Evolutionary conservation across 2,888 invertebrate species (phyloP).

Genomic region (Adela reaumurella): DNA sequence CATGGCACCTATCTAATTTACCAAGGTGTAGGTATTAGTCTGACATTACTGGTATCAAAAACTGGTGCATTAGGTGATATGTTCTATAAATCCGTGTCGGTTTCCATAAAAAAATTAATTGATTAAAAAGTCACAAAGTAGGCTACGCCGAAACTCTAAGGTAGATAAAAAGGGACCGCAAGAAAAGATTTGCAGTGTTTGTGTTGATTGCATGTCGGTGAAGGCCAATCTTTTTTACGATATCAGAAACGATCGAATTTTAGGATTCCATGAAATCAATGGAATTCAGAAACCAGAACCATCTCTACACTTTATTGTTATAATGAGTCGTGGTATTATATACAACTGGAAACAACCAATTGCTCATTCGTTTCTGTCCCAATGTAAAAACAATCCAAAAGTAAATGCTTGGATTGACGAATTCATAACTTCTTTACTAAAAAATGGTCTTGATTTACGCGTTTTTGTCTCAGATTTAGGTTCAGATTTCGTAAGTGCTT

Average conservation of each 20-base stretch:
- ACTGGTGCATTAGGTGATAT: too few species aligned
- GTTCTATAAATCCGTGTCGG: too few species aligned
- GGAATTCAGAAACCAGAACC: conserved; percentile 10
- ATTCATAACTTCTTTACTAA: not conserved
- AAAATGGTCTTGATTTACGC: conserved; percentile 1
- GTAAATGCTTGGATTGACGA: conserved; percentile 3
- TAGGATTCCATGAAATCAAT: conserved; percentile 1
- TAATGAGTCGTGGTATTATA: not conserved
- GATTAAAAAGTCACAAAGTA: conserved; percentile 1
- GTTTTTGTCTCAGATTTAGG: conserved; percentile 1
- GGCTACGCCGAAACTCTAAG: conserved; percentile 7
- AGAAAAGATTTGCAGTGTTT: conserved; percentile 3
- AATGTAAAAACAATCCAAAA: conserved; percentile 1
- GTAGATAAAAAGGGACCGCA: conserved; percentile 11
- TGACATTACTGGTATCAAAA: too few species aligned
- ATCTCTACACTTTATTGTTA: conserved; percentile 10
- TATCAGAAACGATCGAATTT: conserved; percentile 1
- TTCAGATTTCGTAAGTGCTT: not conserved
- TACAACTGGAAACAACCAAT: conserved; percentile 3
- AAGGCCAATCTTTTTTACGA: conserved; percentile 2
- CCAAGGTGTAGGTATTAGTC: too few species aligned
- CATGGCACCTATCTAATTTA: too few species aligned
- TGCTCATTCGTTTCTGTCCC: conserved; percentile 1
- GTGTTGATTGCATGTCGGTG: conserved; percentile 1
- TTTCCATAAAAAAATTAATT: too few species aligned